These are phyloP conservation scores for Stictonetta naevosa DNA, from an alignment of 2,113 vertebrate genomes.

Conservation along the genomic window DNA sequence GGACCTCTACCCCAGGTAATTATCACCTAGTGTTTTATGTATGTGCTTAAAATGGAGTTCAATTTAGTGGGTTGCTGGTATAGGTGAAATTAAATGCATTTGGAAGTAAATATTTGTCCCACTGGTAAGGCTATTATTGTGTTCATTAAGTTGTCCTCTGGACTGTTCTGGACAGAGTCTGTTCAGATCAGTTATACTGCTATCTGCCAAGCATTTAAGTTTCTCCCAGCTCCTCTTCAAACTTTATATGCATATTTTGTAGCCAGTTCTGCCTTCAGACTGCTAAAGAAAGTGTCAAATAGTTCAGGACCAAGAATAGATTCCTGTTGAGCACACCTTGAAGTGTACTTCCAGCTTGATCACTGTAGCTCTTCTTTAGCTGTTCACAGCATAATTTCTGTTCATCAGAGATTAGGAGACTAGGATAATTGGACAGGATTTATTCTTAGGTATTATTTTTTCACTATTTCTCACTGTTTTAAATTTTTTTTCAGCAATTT, in stretches of 20 bases:
- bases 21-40: not conserved
- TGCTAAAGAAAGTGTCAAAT: not conserved
- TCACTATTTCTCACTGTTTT: not conserved
- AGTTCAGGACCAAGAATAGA: not conserved
- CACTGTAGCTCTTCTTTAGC: not conserved
- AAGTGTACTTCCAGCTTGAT: not conserved
- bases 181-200: not conserved
- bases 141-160: not conserved
- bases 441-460: not conserved
- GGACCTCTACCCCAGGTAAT: constrained; percentile 93
- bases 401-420: not conserved
- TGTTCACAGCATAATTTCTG: not conserved
- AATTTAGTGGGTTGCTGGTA: not conserved
- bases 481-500: not conserved
- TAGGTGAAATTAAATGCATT: not conserved
- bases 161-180: not conserved
- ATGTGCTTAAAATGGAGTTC: not conserved
- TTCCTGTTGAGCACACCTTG: not conserved
- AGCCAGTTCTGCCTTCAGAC: not conserved
- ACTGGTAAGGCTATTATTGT: not conserved
- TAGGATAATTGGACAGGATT: not conserved
- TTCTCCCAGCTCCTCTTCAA: not conserved
- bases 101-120: not conserved
- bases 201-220: not conserved
- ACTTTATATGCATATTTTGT: not conserved